A percentile compares a stretch with the other conserved stretches of the same genome.
Conservation (phyloP, 2,113 vertebrate genomes). For the Apus apus region DNA sequence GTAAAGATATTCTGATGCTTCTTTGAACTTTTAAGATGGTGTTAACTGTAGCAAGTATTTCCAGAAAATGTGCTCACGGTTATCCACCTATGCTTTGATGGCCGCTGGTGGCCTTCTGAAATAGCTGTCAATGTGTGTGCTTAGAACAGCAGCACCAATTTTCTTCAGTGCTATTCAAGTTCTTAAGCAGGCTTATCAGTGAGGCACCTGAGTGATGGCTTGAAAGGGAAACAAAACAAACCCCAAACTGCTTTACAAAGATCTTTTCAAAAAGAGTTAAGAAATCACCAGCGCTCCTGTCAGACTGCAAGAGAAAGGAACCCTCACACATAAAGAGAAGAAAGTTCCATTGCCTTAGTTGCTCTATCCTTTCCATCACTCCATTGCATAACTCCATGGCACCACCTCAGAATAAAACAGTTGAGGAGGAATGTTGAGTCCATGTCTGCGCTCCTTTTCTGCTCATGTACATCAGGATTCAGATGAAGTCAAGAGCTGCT, state of each 20-base stretch:
- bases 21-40: not conserved
- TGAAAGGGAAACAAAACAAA: not conserved
- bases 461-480: constrained; percentile 7
- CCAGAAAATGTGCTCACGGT: not conserved
- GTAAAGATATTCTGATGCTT: not conserved
- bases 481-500: not conserved
- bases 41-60: not conserved
- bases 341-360: not conserved
- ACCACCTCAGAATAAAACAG: not conserved
- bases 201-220: not conserved
- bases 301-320: not conserved
- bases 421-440: not conserved
- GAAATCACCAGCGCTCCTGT: not conserved
- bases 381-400: not conserved
- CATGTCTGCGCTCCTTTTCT: not conserved
- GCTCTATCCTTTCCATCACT: not conserved
- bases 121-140: not conserved
- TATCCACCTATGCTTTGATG: not conserved
- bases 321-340: not conserved
- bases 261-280: not conserved
- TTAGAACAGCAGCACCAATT: not conserved
- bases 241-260: not conserved
- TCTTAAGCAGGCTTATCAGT: not conserved
- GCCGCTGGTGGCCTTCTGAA: not conserved
- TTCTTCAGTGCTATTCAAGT: not conserved